Percentiles rank a stretch among this genome's conserved stretches.
Conservation (phyloP, 2,797 vertebrate species). For the Leptatherina wallacei region DNA sequence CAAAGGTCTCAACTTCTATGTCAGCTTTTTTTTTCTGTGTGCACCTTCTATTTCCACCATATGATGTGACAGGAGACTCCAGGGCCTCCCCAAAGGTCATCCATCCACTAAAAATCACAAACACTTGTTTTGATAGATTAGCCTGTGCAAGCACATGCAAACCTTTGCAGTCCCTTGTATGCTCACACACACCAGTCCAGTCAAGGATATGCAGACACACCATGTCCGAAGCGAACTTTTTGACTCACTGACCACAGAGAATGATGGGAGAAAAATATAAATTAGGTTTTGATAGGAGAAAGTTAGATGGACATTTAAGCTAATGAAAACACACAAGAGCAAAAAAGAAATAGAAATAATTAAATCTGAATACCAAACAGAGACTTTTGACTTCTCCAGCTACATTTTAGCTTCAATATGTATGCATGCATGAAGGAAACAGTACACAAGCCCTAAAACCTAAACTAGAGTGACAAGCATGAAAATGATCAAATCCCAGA, state of each 20-base stretch:
- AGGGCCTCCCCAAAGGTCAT: constrained; percentile 72
- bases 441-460: constrained; percentile 46
- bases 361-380: no score
- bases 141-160: constrained; percentile 44
- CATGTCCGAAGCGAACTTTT: constrained; percentile 1
- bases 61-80: constrained; percentile 61
- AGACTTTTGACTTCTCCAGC: constrained; percentile 3
- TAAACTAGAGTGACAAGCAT: constrained; percentile 68
- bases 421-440: constrained; percentile 43
- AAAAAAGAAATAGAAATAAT: not conserved
- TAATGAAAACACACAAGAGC: no score
- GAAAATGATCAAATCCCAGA: constrained; percentile 68
- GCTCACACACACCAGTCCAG: constrained; percentile 6
- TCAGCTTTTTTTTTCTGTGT: constrained; percentile 48
- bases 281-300: not conserved
- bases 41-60: constrained; percentile 51
- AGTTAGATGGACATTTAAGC: not conserved
- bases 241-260: not conserved
- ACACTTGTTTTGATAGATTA: constrained; percentile 80
- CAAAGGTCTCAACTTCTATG: constrained; percentile 51
- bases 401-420: constrained; percentile 7
- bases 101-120: constrained; percentile 71
- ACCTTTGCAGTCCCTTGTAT: constrained; percentile 26
- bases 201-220: constrained; percentile 26
- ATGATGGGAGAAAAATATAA: not conserved